Evolutionary conservation across 2,888 invertebrate species (phyloP).

Genomic region (Chrysomela aeneicollis): DNA sequence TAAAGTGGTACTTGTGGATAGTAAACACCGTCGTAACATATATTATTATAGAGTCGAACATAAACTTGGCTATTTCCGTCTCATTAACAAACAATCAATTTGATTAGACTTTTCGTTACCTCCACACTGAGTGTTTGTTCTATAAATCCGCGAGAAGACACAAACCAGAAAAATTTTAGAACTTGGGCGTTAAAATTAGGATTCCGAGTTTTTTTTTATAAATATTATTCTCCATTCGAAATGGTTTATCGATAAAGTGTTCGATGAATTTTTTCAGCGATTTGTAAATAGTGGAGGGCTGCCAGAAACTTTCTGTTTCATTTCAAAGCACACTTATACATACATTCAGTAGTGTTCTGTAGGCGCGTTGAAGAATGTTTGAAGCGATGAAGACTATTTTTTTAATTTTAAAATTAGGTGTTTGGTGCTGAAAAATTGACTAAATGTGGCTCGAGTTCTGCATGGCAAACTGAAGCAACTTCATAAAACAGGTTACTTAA

Average conservation of each 20-base stretch:
- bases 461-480: too few relatives aligned
- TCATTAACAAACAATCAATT: background rate
- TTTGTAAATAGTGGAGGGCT: background rate
- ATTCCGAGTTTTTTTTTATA: background rate
- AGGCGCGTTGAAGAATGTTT: too few relatives aligned
- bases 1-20: too few relatives aligned
- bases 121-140: background rate
- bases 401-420: too few relatives aligned
- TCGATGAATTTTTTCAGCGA: background rate
- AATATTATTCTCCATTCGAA: background rate
- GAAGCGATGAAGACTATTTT: too few relatives aligned
- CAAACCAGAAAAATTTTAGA: background rate
- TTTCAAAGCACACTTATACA: background rate
- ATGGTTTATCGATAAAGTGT: background rate
- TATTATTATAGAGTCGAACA: too few relatives aligned
- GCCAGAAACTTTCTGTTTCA: slow-evolving; percentile 3
- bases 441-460: too few relatives aligned
- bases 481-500: too few relatives aligned
- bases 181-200: background rate
- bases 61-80: background rate
- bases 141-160: background rate
- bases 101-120: background rate
- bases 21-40: too few relatives aligned
- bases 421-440: too few relatives aligned
- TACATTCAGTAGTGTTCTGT: background rate